Evolutionary conservation across 2,888 invertebrate species (phyloP).

Genomic region (Melolontha melolontha): DNA sequence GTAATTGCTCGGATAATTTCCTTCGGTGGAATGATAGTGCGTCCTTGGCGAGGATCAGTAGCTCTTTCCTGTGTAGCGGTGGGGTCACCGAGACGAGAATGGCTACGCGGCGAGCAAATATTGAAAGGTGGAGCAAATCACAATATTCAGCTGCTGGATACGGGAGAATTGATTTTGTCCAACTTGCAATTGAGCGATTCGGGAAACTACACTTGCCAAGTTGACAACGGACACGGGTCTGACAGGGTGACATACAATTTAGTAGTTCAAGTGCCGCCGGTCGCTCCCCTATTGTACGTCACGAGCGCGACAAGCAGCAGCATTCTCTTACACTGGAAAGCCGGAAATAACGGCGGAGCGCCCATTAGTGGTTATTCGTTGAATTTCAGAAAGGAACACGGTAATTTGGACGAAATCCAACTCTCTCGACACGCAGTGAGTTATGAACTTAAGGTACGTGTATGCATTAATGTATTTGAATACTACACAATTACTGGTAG

Average conservation of each 20-base stretch:
- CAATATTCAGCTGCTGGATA: slow-evolving; percentile 73
- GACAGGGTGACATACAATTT: slow-evolving; percentile 75
- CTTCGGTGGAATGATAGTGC: slow-evolving; percentile 75
- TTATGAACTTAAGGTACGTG: slow-evolving; percentile 74
- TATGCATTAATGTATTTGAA: slow-evolving; percentile 49
- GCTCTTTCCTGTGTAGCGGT: slow-evolving; percentile 75
- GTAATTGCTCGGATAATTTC: slow-evolving; percentile 79
- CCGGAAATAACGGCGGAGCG: slow-evolving; percentile 77
- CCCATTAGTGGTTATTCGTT: slow-evolving; percentile 76
- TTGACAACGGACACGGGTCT: slow-evolving; percentile 76
- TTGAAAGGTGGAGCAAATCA: slow-evolving; percentile 71
- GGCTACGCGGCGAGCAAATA: slow-evolving; percentile 72
- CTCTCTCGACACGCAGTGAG: slow-evolving; percentile 75
- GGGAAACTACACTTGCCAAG: slow-evolving; percentile 80
- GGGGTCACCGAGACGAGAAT: slow-evolving; percentile 75
- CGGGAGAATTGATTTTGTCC: slow-evolving; percentile 75
- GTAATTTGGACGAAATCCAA: slow-evolving; percentile 74
- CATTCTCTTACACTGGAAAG: slow-evolving; percentile 80
- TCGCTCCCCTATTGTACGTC: slow-evolving; percentile 78
- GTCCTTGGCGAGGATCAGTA: slow-evolving; percentile 76
- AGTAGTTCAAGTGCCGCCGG: slow-evolving; percentile 81
- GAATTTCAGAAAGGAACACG: slow-evolving; percentile 74
- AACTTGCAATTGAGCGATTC: slow-evolving; percentile 74
- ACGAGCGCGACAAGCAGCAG: slow-evolving; percentile 82
- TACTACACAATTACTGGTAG: slow-evolving; percentile 1